These are phyloP conservation scores for Bovichtus diacanthus DNA, from an alignment of 2,797 vertebrate genomes.

Conservation along the genomic window DNA sequence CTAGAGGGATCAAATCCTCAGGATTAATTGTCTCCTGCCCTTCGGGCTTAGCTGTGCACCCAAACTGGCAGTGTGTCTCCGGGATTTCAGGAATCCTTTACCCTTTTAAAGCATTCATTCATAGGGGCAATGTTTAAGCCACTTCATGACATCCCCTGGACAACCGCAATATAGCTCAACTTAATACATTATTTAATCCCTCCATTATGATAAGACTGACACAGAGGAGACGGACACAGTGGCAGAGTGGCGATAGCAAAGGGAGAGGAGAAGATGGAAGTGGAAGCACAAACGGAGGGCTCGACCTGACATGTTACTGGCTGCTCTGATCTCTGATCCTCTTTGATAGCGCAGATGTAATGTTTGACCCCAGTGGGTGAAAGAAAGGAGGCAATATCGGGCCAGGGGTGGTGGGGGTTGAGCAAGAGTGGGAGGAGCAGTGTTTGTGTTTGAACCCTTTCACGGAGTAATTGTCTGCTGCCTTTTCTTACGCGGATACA, in stretches of 20 bases:
- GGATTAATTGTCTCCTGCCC: conserved; percentile 67
- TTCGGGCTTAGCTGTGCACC: conserved; percentile 38
- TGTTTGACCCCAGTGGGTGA: conserved; percentile 53
- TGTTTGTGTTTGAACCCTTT: conserved; percentile 47
- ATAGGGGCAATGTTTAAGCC: conserved; percentile 42
- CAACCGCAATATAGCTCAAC: conserved; percentile 44
- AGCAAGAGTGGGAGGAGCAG: conserved; percentile 21
- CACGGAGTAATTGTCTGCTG: conserved; percentile 47
- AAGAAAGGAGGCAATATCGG: not conserved
- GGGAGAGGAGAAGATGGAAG: conserved; percentile 8
- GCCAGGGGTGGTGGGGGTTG: not conserved
- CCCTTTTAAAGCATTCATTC: conserved; percentile 58
- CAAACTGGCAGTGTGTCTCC: conserved; percentile 31
- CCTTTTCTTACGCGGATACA: conserved; percentile 11
- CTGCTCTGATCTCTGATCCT: conserved; percentile 32
- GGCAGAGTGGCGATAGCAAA: not conserved
- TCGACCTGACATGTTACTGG: conserved; percentile 34
- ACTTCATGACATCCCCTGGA: conserved; percentile 48
- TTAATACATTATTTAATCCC: conserved; percentile 70
- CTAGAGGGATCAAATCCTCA: conserved; percentile 53
- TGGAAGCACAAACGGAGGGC: conserved; percentile 18
- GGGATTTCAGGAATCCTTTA: conserved; percentile 55
- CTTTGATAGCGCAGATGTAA: conserved; percentile 46
- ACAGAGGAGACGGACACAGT: conserved; percentile 20
- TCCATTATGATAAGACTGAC: conserved; percentile 58